Evolutionary conservation across 2,888 invertebrate genomes (phyloP).

Genomic region (Ophioninae sp.): DNA sequence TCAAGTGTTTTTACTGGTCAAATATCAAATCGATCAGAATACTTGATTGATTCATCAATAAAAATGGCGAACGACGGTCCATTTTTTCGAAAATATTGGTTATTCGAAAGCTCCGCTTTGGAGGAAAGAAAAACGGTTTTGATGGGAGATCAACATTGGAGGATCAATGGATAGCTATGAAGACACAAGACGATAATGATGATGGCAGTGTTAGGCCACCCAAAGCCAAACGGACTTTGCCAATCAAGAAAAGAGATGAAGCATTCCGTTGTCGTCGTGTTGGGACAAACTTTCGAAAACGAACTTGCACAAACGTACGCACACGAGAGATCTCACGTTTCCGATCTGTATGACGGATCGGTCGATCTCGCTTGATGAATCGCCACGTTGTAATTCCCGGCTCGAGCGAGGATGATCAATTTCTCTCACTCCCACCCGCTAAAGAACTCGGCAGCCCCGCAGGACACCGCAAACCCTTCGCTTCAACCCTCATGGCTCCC

Average conservation of each 20-base stretch:
- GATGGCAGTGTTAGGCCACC: neutral
- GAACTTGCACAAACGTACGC: slow-evolving; percentile 39
- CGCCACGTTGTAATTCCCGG: slow-evolving; percentile 79
- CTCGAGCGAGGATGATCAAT: slow-evolving; percentile 79
- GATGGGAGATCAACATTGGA: neutral
- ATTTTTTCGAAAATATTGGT: neutral
- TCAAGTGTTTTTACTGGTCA: no score
- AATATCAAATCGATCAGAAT: no score
- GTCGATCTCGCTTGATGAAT: slow-evolving; percentile 77
- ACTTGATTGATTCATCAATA: no score
- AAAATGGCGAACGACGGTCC: neutral
- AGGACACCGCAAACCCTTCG: slow-evolving; percentile 50
- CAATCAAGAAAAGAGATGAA: slow-evolving; percentile 41
- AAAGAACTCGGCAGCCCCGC: slow-evolving; percentile 49
- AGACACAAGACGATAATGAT: neutral
- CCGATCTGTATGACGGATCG: slow-evolving; percentile 76
- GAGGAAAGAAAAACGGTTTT: neutral
- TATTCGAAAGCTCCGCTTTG: neutral
- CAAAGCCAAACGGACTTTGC: neutral
- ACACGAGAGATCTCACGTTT: slow-evolving; percentile 66
- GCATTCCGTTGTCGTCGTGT: slow-evolving; percentile 47
- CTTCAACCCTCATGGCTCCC: slow-evolving; percentile 60
- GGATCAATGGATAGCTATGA: neutral
- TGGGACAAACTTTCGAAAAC: slow-evolving; percentile 48
- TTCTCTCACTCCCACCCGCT: slow-evolving; percentile 64